A percentile compares a stretch with the other conserved stretches of the same genome.
These are phyloP conservation scores for Oncorhynchus gorbuscha DNA, from an alignment of 2,113 vertebrate species.

Conservation along the genomic window DNA sequence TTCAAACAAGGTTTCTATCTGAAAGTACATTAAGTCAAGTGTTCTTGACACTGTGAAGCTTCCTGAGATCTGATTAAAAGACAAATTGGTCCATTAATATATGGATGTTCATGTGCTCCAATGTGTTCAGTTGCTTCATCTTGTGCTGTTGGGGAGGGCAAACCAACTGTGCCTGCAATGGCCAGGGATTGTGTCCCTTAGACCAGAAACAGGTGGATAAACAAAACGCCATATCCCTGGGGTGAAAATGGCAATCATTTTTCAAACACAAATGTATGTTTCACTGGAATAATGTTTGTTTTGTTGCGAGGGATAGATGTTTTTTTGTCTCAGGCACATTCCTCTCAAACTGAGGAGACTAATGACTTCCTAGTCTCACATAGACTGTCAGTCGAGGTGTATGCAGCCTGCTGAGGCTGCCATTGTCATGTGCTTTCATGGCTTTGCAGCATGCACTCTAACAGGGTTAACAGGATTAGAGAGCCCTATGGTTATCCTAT, in stretches of 20 bases:
- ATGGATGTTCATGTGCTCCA: not conserved
- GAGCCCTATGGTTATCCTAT: conserved; percentile 54
- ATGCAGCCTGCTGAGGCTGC: not conserved
- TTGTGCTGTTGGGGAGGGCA: not conserved
- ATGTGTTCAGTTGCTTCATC: not conserved
- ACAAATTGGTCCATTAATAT: not conserved
- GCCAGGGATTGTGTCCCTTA: too few relatives aligned
- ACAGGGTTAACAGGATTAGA: conserved; percentile 60
- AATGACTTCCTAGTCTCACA: not conserved
- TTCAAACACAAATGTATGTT: not conserved
- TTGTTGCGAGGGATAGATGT: not conserved
- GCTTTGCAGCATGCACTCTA: conserved; percentile 8
- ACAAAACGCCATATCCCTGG: conserved; percentile 33
- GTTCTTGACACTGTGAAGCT: too few relatives aligned
- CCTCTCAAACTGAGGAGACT: not conserved
- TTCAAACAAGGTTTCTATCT: not conserved
- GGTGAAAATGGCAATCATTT: conserved; percentile 28
- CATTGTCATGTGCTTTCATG: not conserved
- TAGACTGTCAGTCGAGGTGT: not conserved
- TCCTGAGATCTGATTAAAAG: not conserved
- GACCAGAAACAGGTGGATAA: conserved; percentile 48
- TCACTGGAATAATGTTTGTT: not conserved
- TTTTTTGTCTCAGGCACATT: not conserved
- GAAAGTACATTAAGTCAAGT: not conserved
- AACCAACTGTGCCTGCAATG: too few relatives aligned